phyloP scores from a whole-genome alignment of 2,797 vertebrate species.

The Sebastes jordani region DNA sequence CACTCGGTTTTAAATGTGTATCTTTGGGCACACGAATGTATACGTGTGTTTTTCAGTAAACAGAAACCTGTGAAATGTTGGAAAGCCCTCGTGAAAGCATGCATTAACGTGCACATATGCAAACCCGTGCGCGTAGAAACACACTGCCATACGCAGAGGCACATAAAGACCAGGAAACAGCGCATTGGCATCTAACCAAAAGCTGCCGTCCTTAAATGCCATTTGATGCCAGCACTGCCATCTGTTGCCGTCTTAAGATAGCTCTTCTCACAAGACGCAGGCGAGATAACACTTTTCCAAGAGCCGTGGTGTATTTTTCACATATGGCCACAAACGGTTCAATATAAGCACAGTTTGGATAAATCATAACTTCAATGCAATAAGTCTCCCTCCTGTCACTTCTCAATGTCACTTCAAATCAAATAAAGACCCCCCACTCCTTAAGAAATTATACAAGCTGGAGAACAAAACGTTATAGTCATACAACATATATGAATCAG shows the following conservation, averaged over 20 bases:
- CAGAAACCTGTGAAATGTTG: background rate
- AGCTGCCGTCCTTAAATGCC: slow-evolving; percentile 56
- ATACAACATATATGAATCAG: background rate
- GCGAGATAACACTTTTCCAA: slow-evolving; percentile 36
- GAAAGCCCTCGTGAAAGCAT: background rate
- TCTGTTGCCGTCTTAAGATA: slow-evolving; percentile 73
- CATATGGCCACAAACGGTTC: slow-evolving; percentile 39
- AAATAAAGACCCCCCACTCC: background rate
- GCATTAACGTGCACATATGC: slow-evolving; percentile 35
- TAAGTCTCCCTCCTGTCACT: background rate
- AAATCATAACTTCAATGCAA: background rate
- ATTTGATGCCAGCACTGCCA: slow-evolving; percentile 58
- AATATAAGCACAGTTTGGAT: slow-evolving; percentile 12
- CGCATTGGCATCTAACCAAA: slow-evolving; percentile 48
- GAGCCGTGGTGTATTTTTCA: slow-evolving; percentile 32
- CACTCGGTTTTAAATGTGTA: background rate
- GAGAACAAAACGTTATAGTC: background rate
- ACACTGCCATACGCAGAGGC: background rate
- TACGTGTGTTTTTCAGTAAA: background rate
- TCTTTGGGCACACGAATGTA: background rate
- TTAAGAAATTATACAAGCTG: background rate
- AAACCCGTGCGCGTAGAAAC: slow-evolving; percentile 18
- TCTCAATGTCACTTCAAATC: background rate
- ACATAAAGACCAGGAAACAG: slow-evolving; percentile 27
- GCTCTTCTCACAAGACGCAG: slow-evolving; percentile 47